These are phyloP conservation scores for Lycaena phlaeas DNA, from an alignment of 2,888 invertebrate genomes.

Conservation along the genomic window DNA sequence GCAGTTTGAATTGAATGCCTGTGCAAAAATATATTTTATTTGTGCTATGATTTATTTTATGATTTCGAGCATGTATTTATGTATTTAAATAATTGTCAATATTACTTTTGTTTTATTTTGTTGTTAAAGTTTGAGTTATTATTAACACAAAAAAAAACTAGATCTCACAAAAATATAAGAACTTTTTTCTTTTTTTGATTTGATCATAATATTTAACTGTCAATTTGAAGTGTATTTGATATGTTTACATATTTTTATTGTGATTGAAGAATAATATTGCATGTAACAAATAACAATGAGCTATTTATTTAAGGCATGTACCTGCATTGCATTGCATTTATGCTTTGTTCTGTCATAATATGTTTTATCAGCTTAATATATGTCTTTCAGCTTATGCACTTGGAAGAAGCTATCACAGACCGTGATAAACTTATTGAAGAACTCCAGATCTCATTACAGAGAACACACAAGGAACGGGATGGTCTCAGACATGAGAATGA, in stretches of 20 bases:
- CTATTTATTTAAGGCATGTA: background rate
- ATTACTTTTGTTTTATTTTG: background rate
- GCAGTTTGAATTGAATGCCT: constrained; percentile 24
- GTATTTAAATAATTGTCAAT: background rate
- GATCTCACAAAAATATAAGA: background rate
- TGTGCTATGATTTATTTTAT: too few species aligned
- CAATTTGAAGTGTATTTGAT: background rate
- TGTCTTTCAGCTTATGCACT: constrained; percentile 82
- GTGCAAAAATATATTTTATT: constrained; percentile 24
- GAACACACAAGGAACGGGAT: constrained; percentile 75
- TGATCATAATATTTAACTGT: background rate
- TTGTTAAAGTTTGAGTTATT: background rate
- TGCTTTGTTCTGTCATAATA: constrained; percentile 16
- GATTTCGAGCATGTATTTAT: too few species aligned
- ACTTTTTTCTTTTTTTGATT: background rate
- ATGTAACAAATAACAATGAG: background rate
- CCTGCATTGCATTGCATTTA: background rate
- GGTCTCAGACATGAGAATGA: constrained; percentile 75
- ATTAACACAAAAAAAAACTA: background rate
- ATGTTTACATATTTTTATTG: background rate
- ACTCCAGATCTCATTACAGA: constrained; percentile 79
- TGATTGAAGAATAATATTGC: background rate
- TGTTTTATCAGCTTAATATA: constrained; percentile 19
- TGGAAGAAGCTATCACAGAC: constrained; percentile 77
- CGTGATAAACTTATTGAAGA: constrained; percentile 82